Percentiles rank a stretch among this genome's conserved stretches.
phyloP scores from a whole-genome alignment of 2,797 vertebrate genomes.

The Agapornis canus region DNA sequence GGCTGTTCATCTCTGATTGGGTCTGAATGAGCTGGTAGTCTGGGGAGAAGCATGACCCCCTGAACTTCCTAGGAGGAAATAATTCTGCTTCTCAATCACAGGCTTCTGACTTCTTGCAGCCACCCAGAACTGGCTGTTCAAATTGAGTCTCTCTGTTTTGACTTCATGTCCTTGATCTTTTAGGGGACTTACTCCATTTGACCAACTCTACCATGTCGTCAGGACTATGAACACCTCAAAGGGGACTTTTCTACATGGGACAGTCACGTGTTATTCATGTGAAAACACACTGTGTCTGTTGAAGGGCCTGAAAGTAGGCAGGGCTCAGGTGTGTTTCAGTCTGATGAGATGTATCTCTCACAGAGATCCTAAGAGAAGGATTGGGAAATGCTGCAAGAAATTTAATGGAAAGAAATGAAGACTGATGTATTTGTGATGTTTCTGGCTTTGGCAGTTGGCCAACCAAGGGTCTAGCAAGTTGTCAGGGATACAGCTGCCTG shows the following conservation, averaged over 20 bases:
- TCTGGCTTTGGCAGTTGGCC: not conserved
- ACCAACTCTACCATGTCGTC: not conserved
- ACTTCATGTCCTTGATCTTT: not conserved
- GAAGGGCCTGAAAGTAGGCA: not conserved
- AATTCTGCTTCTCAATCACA: not conserved
- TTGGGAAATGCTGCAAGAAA: not conserved
- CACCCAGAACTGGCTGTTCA: not conserved
- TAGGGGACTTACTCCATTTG: not conserved
- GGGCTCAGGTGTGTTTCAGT: not conserved
- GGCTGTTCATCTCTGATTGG: not conserved
- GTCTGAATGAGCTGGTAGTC: not conserved
- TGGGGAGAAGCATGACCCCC: not conserved
- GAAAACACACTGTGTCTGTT: accelerated
- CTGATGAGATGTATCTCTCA: not conserved
- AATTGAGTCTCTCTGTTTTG: not conserved
- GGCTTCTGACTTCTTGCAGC: not conserved
- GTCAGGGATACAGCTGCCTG: not conserved
- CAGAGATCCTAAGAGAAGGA: not conserved
- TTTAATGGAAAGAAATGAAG: not conserved
- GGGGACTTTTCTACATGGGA: not conserved
- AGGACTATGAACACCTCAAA: not conserved
- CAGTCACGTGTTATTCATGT: not conserved
- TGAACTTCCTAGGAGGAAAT: not conserved
- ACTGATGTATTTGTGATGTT: not conserved
- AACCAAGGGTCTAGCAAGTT: not conserved